Conservation (phyloP, 2,797 vertebrate genomes). For the Myotis daubentonii region DNA sequence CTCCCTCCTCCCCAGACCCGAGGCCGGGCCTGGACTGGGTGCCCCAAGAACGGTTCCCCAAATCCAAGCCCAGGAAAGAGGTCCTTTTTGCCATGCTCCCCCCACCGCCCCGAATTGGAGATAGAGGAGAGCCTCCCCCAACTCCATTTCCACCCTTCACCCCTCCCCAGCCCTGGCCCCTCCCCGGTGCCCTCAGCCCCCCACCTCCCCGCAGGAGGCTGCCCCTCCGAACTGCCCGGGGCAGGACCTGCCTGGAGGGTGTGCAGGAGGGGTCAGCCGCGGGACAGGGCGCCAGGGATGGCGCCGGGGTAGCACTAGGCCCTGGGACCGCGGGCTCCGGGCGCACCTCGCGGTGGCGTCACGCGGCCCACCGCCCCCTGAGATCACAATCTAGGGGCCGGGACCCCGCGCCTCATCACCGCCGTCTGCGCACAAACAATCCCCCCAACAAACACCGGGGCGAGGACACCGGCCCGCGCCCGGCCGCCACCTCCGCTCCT, state of each 20-base stretch:
- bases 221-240: background rate
- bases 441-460: slow-evolving; percentile 34
- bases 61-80: background rate
- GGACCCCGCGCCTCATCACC: slow-evolving; percentile 52
- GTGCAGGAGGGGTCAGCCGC: background rate
- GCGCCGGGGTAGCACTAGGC: background rate
- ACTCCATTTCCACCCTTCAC: background rate
- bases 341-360: slow-evolving; percentile 60
- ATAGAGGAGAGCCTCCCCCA: background rate
- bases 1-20: background rate
- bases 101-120: background rate
- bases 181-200: background rate
- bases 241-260: background rate
- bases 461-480: background rate
- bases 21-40: background rate
- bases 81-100: fast-evolving
- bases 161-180: background rate
- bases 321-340: background rate
- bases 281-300: fast-evolving
- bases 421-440: slow-evolving; percentile 54
- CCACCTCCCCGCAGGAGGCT: background rate
- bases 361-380: slow-evolving; percentile 37
- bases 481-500: slow-evolving; percentile 39
- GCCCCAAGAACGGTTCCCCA: background rate
- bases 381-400: slow-evolving; percentile 71